phyloP scores from a whole-genome alignment of 2,888 invertebrate genomes.

The Noctuana brunneofusca region DNA sequence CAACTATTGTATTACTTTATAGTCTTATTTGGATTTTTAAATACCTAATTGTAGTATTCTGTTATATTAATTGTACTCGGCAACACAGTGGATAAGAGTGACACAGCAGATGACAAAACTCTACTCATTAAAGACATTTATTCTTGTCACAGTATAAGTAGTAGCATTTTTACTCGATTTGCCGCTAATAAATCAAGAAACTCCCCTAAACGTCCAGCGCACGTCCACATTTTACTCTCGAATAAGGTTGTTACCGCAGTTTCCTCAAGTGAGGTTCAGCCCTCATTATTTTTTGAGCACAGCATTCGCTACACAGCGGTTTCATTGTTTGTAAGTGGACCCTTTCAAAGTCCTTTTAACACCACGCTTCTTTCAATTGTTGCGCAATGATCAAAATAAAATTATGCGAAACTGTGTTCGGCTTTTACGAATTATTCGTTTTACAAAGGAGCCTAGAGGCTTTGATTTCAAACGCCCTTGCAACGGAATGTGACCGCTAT shows the following conservation, averaged over 20 bases:
- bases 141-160: background rate
- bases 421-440: background rate
- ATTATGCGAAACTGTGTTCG: constrained; percentile 21
- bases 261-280: constrained; percentile 65
- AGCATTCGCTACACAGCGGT: constrained; percentile 66
- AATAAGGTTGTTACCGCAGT: constrained; percentile 40
- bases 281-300: constrained; percentile 66
- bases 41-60: too few relatives aligned
- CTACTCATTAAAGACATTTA: too few relatives aligned
- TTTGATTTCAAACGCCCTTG: constrained; percentile 15
- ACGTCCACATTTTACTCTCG: constrained; percentile 29
- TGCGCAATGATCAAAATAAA: constrained; percentile 23
- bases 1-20: too few relatives aligned
- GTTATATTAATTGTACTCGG: too few relatives aligned
- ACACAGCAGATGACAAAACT: too few relatives aligned
- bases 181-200: constrained; percentile 13
- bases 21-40: too few relatives aligned
- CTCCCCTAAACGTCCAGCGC: constrained; percentile 23
- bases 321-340: constrained; percentile 49
- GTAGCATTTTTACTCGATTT: background rate
- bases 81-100: too few relatives aligned
- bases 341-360: constrained; percentile 42
- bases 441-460: constrained; percentile 8
- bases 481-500: constrained; percentile 14
- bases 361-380: constrained; percentile 19